A percentile compares a stretch with the other conserved stretches of the same genome.
phyloP scores from a whole-genome alignment of 2,888 invertebrate species.

The Lordiphosa andalusiaca region DNA sequence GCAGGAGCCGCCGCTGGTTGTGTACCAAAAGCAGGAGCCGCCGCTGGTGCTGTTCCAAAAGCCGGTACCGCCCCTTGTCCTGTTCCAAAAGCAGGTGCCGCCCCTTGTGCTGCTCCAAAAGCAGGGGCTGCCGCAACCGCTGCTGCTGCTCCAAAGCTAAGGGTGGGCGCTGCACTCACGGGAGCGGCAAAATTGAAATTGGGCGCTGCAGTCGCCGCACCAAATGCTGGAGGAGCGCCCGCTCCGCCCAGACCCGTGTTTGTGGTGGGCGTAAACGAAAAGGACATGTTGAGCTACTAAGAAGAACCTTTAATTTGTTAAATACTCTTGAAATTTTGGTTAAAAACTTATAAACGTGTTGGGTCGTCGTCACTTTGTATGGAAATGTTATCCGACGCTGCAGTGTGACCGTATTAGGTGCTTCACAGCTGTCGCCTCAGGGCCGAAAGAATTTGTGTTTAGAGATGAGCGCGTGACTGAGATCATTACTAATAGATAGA shows the following conservation, averaged over 20 bases:
- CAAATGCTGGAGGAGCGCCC: constrained; percentile 53
- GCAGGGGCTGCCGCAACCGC: constrained; percentile 25
- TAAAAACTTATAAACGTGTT: too few species aligned
- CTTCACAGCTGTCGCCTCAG: too few species aligned
- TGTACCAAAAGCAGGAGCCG: constrained; percentile 27
- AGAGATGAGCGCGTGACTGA: too few species aligned
- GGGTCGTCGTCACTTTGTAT: too few species aligned
- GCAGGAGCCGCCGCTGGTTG: constrained; percentile 32
- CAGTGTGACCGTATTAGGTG: too few species aligned
- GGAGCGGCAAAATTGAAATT: constrained; percentile 3
- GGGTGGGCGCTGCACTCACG: constrained; percentile 53
- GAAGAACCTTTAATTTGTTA: too few species aligned
- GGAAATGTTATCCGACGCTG: too few species aligned
- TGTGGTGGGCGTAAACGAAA: constrained; percentile 49
- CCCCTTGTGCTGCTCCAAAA: constrained; percentile 33
- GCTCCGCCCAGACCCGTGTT: constrained; percentile 42
- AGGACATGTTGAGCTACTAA: constrained; percentile 39
- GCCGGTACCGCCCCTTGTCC: constrained; percentile 10
- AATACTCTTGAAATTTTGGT: too few species aligned
- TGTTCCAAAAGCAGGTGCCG: constrained; percentile 32
- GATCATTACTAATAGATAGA: too few species aligned
- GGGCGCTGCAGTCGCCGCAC: constrained; percentile 48
- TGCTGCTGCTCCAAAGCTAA: constrained; percentile 43
- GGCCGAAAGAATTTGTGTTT: too few species aligned
- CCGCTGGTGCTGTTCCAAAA: constrained; percentile 18